Evolutionary conservation across 2,113 vertebrate genomes (phyloP).

Genomic region (Microtus pennsylvanicus): DNA sequence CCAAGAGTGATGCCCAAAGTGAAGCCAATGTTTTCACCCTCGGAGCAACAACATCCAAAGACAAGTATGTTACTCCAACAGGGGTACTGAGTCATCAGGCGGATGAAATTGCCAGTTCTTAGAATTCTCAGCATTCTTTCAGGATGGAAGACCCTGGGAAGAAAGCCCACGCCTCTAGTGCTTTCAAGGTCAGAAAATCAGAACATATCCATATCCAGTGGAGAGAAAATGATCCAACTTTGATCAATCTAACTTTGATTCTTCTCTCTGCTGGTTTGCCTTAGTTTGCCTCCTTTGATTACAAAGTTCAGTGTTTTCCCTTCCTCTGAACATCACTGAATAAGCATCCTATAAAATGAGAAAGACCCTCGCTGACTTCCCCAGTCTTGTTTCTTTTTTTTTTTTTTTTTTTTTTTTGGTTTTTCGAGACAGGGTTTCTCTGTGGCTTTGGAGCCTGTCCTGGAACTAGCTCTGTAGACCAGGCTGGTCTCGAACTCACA

Average conservation of each 20-base stretch:
- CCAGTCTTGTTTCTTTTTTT: not conserved
- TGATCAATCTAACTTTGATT: not conserved
- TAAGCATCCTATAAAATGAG: not conserved
- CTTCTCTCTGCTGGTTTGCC: not conserved
- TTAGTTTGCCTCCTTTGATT: not conserved
- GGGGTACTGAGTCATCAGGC: not conserved
- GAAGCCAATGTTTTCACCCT: not conserved
- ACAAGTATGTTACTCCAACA: not conserved
- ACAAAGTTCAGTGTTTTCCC: slow-evolving; percentile 17
- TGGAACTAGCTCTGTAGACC: too few relatives aligned
- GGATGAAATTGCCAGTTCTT: not conserved
- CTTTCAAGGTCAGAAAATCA: slow-evolving; percentile 28
- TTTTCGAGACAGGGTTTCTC: too few relatives aligned
- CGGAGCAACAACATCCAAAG: not conserved
- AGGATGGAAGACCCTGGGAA: not conserved
- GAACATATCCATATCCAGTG: not conserved
- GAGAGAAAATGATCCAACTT: not conserved
- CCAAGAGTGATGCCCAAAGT: not conserved
- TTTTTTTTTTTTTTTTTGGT: too few relatives aligned
- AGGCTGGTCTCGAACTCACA: too few relatives aligned
- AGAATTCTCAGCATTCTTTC: not conserved
- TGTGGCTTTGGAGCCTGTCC: too few relatives aligned
- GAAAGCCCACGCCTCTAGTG: not conserved
- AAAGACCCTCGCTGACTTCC: not conserved
- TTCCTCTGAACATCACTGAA: not conserved